A percentile compares a stretch with the other conserved stretches of the same genome.
These are phyloP conservation scores for Chiropotes sagulatus DNA, from an alignment of 2,797 vertebrate species.

Conservation along the genomic window DNA sequence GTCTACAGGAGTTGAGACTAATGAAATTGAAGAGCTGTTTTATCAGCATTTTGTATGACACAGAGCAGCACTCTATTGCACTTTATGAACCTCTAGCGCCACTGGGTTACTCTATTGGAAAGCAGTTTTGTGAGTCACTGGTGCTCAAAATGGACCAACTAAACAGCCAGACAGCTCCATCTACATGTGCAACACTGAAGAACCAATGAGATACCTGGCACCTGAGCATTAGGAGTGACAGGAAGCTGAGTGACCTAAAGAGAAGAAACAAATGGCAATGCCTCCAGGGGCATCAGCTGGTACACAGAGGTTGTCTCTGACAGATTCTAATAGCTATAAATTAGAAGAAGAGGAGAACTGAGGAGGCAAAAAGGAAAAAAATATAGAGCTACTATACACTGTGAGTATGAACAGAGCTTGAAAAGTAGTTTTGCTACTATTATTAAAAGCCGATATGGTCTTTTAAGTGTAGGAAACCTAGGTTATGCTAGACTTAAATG, in stretches of 20 bases:
- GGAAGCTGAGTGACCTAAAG: not conserved
- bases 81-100: not conserved
- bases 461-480: not conserved
- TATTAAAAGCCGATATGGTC: not conserved
- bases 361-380: not conserved
- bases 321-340: not conserved
- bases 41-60: not conserved
- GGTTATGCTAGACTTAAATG: not conserved
- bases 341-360: not conserved
- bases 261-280: not conserved
- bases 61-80: not conserved
- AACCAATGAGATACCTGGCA: not conserved
- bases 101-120: not conserved
- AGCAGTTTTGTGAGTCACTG: not conserved
- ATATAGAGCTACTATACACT: not conserved
- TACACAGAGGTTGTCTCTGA: no score
- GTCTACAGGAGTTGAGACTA: not conserved
- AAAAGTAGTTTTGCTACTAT: not conserved
- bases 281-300: not conserved
- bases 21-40: not conserved
- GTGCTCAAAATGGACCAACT: not conserved
- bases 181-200: not conserved
- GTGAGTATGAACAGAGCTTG: not conserved
- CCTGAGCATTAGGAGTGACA: not conserved
- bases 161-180: not conserved